Base-by-base conservation (phyloP, 2,888 invertebrate species). In the Cerceris ruficornis region DNA sequence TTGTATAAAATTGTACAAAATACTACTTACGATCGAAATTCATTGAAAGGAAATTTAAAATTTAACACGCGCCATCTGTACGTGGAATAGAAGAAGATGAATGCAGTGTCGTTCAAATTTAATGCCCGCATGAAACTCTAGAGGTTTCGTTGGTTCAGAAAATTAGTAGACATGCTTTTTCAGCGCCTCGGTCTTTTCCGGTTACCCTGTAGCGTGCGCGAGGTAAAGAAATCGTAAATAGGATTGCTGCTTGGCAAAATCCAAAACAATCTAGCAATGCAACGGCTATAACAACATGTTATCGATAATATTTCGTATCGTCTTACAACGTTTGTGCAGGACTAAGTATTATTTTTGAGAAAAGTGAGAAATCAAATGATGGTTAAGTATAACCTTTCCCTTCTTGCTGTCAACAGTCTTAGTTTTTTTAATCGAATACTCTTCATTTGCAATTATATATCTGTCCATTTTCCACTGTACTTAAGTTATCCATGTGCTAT, bases 141-240 rank as follows among this genome's bases (percentile, higher is more conserved):
- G 49, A 59, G 28, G 41, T 55, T 58, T 55, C 7, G 17, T 17
- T 50, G 17, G 13, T 41, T 46, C 11, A n/a, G 46, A 64, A 65
- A 17, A 8, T 28, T 62, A 62, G 50, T 62, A 75, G 72, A 64
- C 50, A 69, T 73, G 57, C 15, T 67, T 72, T 71, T 15, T 55
- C 8, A 46, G 11, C 15, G 60, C 11, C 39, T 82, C 77, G 62
- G 62, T 80, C 89, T 88, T 90, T 90, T 91, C 90, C 88, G 88
- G 89, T 89, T 86, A 78, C 84, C 74, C 85, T 70, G 82, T 86
- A 87, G 79, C 86, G 88, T 86, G 90, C 73, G 82, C 52, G 81
- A 91, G 91, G 91, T 91, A 90, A 89, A 68, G 65, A 54, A 82
- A 82, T 85, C 79, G 75, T 80, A 58, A 70, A 65, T 75, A 64